Conservation (phyloP, 2,888 invertebrate genomes). For the Conchocele bisecta region DNA sequence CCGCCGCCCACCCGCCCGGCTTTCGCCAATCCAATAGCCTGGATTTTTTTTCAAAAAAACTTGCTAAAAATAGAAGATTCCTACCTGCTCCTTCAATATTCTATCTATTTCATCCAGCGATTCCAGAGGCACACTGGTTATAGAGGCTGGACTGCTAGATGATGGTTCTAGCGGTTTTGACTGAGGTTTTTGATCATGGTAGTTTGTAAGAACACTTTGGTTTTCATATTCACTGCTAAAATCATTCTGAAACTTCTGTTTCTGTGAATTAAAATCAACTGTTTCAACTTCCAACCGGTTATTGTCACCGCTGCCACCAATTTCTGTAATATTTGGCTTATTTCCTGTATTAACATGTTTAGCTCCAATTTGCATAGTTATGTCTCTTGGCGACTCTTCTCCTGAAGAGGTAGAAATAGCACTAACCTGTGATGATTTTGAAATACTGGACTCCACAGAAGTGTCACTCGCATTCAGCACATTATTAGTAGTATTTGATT, state of each 20-base stretch:
- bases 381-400: slow-evolving; percentile 52
- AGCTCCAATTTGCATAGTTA: slow-evolving; percentile 26
- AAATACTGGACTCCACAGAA: background rate
- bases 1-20: no score
- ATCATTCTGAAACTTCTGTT: slow-evolving; percentile 55
- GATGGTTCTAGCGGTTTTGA: no score
- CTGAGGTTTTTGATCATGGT: no score
- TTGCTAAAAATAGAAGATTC: background rate
- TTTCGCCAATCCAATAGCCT: background rate
- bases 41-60: background rate
- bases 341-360: slow-evolving; percentile 7
- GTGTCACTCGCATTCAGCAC: background rate
- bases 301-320: slow-evolving; percentile 30
- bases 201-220: no score
- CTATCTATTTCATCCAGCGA: slow-evolving; percentile 55
- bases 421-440: slow-evolving; percentile 10
- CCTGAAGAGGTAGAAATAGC: slow-evolving; percentile 18
- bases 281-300: slow-evolving; percentile 64
- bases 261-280: slow-evolving; percentile 62
- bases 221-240: background rate
- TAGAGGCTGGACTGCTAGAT: no score
- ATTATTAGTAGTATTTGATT: no score
- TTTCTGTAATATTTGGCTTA: slow-evolving; percentile 41
- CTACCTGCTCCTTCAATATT: slow-evolving; percentile 53
- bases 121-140: no score